These are phyloP conservation scores for Erebia aethiops DNA, from an alignment of 2,888 invertebrate genomes.

Conservation along the genomic window DNA sequence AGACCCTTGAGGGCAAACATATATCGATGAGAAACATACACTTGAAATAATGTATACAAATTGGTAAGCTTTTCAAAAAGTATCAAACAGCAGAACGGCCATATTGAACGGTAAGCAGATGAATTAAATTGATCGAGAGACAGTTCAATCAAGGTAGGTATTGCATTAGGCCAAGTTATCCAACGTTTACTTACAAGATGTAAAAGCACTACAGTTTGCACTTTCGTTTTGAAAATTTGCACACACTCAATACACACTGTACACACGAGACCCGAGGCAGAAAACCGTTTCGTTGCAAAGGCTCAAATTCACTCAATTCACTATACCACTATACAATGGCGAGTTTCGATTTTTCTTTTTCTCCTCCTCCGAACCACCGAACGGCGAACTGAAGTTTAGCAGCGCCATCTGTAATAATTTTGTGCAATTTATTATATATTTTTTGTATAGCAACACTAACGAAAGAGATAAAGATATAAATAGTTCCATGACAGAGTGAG, in stretches of 20 bases:
- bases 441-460: slow-evolving; percentile 26
- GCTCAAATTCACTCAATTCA: slow-evolving; percentile 51
- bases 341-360: slow-evolving; percentile 67
- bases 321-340: slow-evolving; percentile 45
- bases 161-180: slow-evolving; percentile 34
- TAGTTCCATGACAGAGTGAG: background rate
- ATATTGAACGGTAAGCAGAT: slow-evolving; percentile 72
- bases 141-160: slow-evolving; percentile 40
- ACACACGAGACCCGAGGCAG: slow-evolving; percentile 78
- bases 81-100: slow-evolving; percentile 72
- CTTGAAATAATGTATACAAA: slow-evolving; percentile 24
- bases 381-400: slow-evolving; percentile 41
- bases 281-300: slow-evolving; percentile 77
- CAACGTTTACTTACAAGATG: slow-evolving; percentile 70
- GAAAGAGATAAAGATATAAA: slow-evolving; percentile 10
- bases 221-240: slow-evolving; percentile 65
- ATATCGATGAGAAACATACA: slow-evolving; percentile 7
- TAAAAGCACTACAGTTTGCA: slow-evolving; percentile 68
- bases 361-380: slow-evolving; percentile 46
- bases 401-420: slow-evolving; percentile 55
- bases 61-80: slow-evolving; percentile 39
- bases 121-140: slow-evolving; percentile 52
- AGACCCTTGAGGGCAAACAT: slow-evolving; percentile 8
- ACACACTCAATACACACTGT: slow-evolving; percentile 74
- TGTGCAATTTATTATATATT: slow-evolving; percentile 14